Evolutionary conservation across 2,113 vertebrate genomes (phyloP), one percentile per base, ranked within the genome.

Genomic region (Prionailurus viverrinus): DNA sequence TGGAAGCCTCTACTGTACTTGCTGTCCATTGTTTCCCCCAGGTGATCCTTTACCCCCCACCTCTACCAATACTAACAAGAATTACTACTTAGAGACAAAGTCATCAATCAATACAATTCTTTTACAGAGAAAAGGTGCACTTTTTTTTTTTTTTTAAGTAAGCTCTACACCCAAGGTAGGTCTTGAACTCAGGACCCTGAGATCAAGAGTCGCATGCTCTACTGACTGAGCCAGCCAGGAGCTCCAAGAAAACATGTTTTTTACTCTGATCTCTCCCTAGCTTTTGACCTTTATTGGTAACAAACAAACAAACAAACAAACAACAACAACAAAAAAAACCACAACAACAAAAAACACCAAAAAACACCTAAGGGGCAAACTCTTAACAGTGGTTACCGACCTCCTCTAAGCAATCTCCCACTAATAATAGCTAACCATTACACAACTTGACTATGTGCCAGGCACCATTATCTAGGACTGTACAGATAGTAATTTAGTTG

Each of bases 41-140:
- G 53, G 29, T 48, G 58, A 33, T 18, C 15, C 41, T 96, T 89
- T 83, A 91, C 45, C 36, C 48, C 33, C 41, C 13, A 61, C 63
- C 33, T 31, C 53, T 66, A 71, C 66, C 66, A 68, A 68, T 23
- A 95, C 31, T 69, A 85, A 91, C 58, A n/a, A 85, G 48, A 95
- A 66, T 41, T 58, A 68, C 95, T 89, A 39, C 36, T 87, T 88
- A 80, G 68, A 97, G 92, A 91, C 76, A 88, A 79, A 93, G n/a
- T 95, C 14, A 55, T 65, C 76, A 61, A 10, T 91, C 93, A 97
- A 71, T 83, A 94, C 74, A 94, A 79, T 74, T 55, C 10, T 89
- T 92, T 91, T 78, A 88, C 74, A 94, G 74, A 94, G 27, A 36
- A 73, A 91, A 66, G 8, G 10, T 66, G 8, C 71, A 41, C 55